phyloP scores from a whole-genome alignment of 2,113 vertebrate genomes.

The Nettapus auritus region DNA sequence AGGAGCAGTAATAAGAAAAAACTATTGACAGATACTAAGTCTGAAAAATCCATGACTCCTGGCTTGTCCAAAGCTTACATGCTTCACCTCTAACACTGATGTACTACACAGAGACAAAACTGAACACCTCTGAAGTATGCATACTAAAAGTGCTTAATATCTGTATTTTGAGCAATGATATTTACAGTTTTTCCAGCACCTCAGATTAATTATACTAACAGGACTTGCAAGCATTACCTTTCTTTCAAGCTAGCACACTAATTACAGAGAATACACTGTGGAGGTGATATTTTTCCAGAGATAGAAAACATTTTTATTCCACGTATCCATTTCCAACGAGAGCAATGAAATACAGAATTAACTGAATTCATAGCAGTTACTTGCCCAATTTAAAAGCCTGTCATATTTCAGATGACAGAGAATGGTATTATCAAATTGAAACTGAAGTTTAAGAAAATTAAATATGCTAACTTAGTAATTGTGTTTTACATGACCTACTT shows the following conservation, averaged over 20 bases:
- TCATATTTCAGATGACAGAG: background rate
- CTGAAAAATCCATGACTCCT: background rate
- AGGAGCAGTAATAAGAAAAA: background rate
- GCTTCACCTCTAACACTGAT: background rate
- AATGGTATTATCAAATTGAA: background rate
- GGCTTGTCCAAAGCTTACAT: background rate
- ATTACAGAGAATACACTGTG: background rate
- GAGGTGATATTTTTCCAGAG: background rate
- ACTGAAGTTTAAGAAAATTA: background rate
- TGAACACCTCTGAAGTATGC: background rate
- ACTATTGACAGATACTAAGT: background rate
- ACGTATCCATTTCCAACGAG: background rate
- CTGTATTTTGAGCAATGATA: rapidly evolving
- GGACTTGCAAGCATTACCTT: background rate
- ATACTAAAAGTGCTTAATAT: background rate
- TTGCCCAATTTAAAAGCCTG: background rate
- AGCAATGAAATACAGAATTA: background rate
- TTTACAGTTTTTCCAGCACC: background rate
- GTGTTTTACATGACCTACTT: background rate
- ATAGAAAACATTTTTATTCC: background rate
- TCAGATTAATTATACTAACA: background rate
- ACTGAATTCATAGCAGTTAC: background rate
- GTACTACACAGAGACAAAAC: background rate
- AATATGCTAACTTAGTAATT: background rate
- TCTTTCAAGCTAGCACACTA: background rate